Evolutionary conservation across 2,797 vertebrate species (phyloP).

Genomic region (Onychomys leucogaster): DNA sequence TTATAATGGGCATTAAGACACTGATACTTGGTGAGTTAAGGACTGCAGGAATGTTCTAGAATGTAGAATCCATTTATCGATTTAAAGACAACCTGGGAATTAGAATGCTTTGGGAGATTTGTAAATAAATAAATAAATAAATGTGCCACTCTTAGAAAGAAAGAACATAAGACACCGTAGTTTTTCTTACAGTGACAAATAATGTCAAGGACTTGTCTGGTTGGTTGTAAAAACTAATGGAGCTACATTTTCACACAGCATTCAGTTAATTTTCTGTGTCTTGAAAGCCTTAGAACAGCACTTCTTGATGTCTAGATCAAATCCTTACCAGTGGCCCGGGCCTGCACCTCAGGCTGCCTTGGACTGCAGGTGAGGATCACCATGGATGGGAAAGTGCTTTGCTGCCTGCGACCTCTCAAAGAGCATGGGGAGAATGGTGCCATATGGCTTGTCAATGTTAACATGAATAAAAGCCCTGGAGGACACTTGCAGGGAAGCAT

Average conservation of each 20-base stretch:
- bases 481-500: background rate
- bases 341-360: rapidly evolving
- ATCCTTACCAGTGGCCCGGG: rapidly evolving
- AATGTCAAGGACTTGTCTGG: too few species aligned
- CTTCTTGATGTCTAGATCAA: background rate
- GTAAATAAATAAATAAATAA: background rate
- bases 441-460: background rate
- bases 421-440: background rate
- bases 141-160: background rate
- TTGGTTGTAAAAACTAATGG: background rate
- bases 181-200: background rate
- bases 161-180: background rate
- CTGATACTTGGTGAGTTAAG: too few species aligned
- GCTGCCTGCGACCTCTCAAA: background rate
- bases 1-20: background rate
- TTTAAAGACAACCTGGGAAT: background rate
- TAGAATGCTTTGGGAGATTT: background rate
- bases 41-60: background rate
- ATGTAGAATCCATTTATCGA: too few species aligned
- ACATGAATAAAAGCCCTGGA: background rate
- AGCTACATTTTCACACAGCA: background rate
- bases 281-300: background rate
- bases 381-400: background rate
- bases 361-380: rapidly evolving
- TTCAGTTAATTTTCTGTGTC: background rate